Percentiles rank a stretch among this genome's conserved stretches.
These are phyloP conservation scores for Anguilla obscura DNA, from an alignment of 2,797 vertebrate genomes.

Conservation along the genomic window DNA sequence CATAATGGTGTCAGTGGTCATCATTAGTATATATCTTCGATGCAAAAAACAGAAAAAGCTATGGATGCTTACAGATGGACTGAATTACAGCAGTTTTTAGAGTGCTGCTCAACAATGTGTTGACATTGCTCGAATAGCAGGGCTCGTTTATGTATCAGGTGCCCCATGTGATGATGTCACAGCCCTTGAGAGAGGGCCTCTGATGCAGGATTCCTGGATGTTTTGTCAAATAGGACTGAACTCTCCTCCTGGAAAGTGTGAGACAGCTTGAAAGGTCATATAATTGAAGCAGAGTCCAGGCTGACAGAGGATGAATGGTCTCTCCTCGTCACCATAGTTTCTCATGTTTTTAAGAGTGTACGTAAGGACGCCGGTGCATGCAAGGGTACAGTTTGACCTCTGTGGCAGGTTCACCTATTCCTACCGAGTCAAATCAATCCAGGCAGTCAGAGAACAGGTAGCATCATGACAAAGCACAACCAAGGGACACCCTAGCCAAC, in stretches of 20 bases:
- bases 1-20: neutral
- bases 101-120: neutral
- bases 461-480: neutral
- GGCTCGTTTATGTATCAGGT: neutral
- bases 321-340: neutral
- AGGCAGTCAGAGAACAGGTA: neutral
- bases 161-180: neutral
- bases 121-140: neutral
- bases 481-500: neutral
- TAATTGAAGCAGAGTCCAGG: neutral
- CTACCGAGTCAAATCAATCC: neutral
- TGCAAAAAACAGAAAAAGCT: slow-evolving; percentile 1
- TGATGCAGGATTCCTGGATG: neutral
- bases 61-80: neutral
- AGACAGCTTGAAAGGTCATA: neutral
- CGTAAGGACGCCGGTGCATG: neutral
- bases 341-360: neutral
- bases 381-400: neutral
- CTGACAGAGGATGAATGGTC: neutral
- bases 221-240: neutral
- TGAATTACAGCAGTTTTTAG: neutral
- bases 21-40: slow-evolving; percentile 30
- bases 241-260: neutral
- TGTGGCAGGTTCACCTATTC: neutral
- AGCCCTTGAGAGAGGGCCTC: neutral